These are phyloP conservation scores for Delichon dasypus DNA, from an alignment of 2,797 vertebrate species.

Conservation along the genomic window DNA sequence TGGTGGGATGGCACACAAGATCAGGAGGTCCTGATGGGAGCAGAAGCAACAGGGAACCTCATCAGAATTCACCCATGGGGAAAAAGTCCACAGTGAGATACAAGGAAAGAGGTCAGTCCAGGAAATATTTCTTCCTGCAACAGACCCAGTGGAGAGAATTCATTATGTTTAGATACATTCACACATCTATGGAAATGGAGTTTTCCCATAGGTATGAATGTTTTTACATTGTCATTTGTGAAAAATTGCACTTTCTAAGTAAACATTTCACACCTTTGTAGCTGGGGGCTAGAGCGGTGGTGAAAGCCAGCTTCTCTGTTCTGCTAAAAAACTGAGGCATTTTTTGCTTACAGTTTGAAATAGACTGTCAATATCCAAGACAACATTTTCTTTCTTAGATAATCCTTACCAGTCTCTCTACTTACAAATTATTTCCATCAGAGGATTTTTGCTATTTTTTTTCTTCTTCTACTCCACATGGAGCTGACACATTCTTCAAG, in stretches of 20 bases:
- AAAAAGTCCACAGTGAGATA: not conserved
- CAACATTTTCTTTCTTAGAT: not conserved
- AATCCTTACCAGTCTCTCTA: not conserved
- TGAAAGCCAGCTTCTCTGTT: slow-evolving; percentile 10
- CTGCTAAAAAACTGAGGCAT: not conserved
- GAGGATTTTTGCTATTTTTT: not conserved
- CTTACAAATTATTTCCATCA: not conserved
- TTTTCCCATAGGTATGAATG: slow-evolving; percentile 33
- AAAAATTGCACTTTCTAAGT: slow-evolving; percentile 7
- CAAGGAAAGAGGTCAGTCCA: rapidly evolving
- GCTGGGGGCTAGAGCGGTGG: not conserved
- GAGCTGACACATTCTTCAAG: not conserved
- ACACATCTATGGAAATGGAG: not conserved
- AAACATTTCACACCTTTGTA: slow-evolving; percentile 53
- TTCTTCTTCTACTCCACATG: not conserved
- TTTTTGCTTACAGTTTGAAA: slow-evolving; percentile 5
- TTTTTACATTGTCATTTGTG: not conserved
- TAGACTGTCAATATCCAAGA: not conserved
- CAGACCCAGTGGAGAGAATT: not conserved
- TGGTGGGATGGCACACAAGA: not conserved
- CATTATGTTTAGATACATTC: not conserved
- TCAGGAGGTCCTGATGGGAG: not conserved
- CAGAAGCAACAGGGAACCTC: not conserved
- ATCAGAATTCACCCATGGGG: not conserved
- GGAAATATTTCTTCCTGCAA: not conserved